phyloP scores from a whole-genome alignment of 2,888 invertebrate species.

The Boloria euphrosyne region DNA sequence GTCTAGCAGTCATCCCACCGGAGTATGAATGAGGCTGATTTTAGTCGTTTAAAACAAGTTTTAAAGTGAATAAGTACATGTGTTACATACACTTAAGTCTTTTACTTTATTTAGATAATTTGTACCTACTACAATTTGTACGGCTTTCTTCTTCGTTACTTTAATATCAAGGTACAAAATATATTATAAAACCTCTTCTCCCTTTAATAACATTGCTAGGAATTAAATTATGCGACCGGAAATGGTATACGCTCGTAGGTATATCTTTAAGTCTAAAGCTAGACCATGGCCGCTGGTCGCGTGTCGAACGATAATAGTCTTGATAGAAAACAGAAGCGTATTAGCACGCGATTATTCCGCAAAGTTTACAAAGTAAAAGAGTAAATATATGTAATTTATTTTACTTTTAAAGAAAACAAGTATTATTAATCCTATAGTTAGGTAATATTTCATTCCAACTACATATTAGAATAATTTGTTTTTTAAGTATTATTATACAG shows the following conservation, averaged over 20 bases:
- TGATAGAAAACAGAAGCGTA: constrained; percentile 20
- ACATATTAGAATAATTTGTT: too few species aligned
- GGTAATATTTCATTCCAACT: background rate
- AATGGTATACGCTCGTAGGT: constrained; percentile 7
- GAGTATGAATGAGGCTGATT: too few species aligned
- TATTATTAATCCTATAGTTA: background rate
- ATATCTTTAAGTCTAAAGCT: background rate
- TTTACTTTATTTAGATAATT: too few species aligned
- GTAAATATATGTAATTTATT: constrained; percentile 8
- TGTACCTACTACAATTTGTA: too few species aligned
- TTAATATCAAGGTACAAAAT: too few species aligned
- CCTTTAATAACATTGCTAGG: background rate
- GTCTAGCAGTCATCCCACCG: too few species aligned
- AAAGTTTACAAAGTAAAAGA: constrained; percentile 14
- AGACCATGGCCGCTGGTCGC: constrained; percentile 11
- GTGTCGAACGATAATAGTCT: constrained; percentile 20
- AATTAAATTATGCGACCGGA: constrained; percentile 17
- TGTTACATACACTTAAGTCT: too few species aligned
- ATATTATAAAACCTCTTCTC: too few species aligned
- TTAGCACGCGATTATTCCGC: constrained; percentile 24
- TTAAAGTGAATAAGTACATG: too few species aligned
- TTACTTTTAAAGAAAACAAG: constrained; percentile 8
- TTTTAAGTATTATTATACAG: too few species aligned
- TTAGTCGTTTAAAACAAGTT: too few species aligned
- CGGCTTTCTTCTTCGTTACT: too few species aligned